A percentile compares a stretch with the other conserved stretches of the same genome.
phyloP scores from a whole-genome alignment of 2,797 vertebrate species.

The Melanotaenia pygmaea region DNA sequence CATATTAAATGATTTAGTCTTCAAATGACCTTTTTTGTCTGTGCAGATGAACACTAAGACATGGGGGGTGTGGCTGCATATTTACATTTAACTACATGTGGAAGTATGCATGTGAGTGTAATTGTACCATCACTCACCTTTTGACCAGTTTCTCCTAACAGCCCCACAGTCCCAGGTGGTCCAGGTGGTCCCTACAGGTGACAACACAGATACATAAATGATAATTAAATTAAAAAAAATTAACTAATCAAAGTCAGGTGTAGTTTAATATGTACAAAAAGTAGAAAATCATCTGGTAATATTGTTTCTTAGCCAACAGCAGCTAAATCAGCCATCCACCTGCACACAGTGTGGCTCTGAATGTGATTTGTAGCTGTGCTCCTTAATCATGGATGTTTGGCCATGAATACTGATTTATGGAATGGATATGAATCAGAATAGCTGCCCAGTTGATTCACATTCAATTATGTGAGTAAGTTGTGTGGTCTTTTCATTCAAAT shows the following conservation, averaged over 20 bases:
- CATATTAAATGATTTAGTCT: constrained; percentile 45
- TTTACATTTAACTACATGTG: background rate
- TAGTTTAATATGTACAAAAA: constrained; percentile 6
- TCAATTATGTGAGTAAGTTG: constrained; percentile 9
- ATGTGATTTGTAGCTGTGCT: constrained; percentile 4
- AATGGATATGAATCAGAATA: constrained; percentile 9
- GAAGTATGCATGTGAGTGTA: background rate
- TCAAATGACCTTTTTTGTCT: constrained; percentile 15
- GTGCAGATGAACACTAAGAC: constrained; percentile 7
- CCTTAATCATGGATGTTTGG: constrained; percentile 17
- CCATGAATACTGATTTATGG: constrained; percentile 22
- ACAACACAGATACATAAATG: constrained; percentile 36
- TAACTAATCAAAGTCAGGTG: constrained; percentile 17
- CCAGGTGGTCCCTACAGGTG: constrained; percentile 88
- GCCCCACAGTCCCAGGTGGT: constrained; percentile 87
- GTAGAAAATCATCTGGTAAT: background rate
- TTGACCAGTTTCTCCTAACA: constrained; percentile 92
- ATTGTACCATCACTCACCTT: constrained; percentile 81
- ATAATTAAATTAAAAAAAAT: background rate
- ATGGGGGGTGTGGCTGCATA: background rate
- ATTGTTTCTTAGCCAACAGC: constrained; percentile 13
- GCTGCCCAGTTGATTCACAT: constrained; percentile 15
- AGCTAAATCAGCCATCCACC: constrained; percentile 37
- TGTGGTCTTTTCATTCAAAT: constrained; percentile 16
- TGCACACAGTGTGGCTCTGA: constrained; percentile 39